Conservation (phyloP, 2,888 invertebrate species). For the Luperina testacea region DNA sequence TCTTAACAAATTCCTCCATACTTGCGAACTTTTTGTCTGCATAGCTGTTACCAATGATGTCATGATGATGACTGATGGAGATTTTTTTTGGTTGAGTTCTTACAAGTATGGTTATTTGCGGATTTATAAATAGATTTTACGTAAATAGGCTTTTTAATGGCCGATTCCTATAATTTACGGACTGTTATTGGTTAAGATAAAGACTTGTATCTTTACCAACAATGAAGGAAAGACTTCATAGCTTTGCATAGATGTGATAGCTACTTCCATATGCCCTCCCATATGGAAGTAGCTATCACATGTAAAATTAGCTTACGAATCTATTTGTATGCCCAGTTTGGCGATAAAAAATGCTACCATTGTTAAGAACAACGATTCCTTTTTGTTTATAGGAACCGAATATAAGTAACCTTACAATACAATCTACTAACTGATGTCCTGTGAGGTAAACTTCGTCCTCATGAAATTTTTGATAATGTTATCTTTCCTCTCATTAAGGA, state of each 20-base stretch:
- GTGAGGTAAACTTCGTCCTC: background rate
- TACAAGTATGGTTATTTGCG: constrained; percentile 20
- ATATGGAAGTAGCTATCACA: background rate
- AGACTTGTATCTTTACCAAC: background rate
- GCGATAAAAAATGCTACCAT: background rate
- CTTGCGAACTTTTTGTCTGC: constrained; percentile 68
- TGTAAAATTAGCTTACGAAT: background rate
- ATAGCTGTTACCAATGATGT: constrained; percentile 77
- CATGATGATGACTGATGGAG: constrained; percentile 67
- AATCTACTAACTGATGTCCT: background rate
- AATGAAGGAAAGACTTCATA: background rate
- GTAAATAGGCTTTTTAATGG: constrained; percentile 7
- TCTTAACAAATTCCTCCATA: constrained; percentile 68
- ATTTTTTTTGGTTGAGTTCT: constrained; percentile 34
- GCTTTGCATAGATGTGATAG: too few relatives aligned
- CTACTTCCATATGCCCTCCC: too few relatives aligned
- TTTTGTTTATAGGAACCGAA: background rate
- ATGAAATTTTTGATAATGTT: background rate
- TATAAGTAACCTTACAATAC: background rate
- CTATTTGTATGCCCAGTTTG: background rate
- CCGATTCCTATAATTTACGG: background rate
- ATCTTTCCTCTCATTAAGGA: background rate
- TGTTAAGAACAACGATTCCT: background rate
- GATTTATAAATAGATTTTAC: constrained; percentile 30
- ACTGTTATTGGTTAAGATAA: background rate